Conservation (phyloP, 92 coral and sea anemone species). For the Siderastrea radians region DNA sequence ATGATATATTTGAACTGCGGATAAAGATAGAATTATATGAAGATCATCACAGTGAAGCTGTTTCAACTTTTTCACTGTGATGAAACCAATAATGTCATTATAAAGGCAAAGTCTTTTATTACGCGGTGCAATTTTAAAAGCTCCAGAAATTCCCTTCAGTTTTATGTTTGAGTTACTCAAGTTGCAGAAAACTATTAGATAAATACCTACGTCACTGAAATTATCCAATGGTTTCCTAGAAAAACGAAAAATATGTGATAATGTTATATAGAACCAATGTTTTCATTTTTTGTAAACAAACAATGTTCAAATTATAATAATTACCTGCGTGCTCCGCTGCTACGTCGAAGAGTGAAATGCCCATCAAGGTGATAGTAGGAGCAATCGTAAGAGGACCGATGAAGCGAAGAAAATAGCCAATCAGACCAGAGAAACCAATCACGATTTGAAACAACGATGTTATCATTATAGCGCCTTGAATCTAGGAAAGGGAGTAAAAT, state of each 20-base stretch:
- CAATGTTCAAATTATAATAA: background rate
- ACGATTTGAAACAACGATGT: slow-evolving; percentile 58
- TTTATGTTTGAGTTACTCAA: no score
- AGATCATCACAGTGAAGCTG: no score
- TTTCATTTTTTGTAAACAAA: background rate
- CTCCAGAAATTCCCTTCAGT: no score
- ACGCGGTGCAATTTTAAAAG: no score
- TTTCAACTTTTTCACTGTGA: no score
- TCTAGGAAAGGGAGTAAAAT: slow-evolving; percentile 12
- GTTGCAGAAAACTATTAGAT: background rate
- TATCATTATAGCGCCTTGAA: slow-evolving; percentile 70
- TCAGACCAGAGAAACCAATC: slow-evolving; percentile 60
- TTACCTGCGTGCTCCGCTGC: slow-evolving; percentile 65
- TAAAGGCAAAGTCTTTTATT: no score
- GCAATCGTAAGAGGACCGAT: slow-evolving; percentile 73
- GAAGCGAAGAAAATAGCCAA: slow-evolving; percentile 63
- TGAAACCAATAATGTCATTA: no score
- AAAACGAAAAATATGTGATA: background rate
- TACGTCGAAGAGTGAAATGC: slow-evolving; percentile 51
- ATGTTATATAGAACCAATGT: background rate
- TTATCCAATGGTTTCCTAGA: slow-evolving; percentile 82
- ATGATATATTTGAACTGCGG: no score
- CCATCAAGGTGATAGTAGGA: slow-evolving; percentile 67
- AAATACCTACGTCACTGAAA: slow-evolving; percentile 65
- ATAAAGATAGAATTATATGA: no score